Percentiles rank a stretch among this genome's conserved stretches.
Conservation (phyloP, 92 coral and sea anemone species). For the Paragorgia papillata region DNA sequence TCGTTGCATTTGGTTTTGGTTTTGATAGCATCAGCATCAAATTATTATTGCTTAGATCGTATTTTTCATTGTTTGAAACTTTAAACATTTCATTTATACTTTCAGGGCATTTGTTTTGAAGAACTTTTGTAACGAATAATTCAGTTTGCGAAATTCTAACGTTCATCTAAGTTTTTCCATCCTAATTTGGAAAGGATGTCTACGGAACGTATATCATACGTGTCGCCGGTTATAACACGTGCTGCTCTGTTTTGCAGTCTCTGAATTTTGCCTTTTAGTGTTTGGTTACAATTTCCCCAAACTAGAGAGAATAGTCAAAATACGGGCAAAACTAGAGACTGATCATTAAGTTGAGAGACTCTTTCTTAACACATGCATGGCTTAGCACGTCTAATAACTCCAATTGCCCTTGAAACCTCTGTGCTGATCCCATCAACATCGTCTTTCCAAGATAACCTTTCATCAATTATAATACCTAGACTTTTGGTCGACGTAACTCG, state of each 20-base stretch:
- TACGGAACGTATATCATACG: conserved; percentile 2
- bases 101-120: conserved; percentile 24
- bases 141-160: conserved; percentile 3
- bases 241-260: neutral
- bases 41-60: neutral
- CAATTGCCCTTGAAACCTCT: neutral
- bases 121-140: neutral
- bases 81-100: conserved; percentile 26
- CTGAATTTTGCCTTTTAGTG: neutral
- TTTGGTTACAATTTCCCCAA: conserved; percentile 1
- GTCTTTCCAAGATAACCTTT: neutral
- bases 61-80: neutral
- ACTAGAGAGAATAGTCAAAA: conserved; percentile 4
- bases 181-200: conserved; percentile 6
- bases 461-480: neutral
- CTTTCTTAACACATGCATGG: neutral
- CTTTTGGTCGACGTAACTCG: neutral
- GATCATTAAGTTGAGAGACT: neutral
- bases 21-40: conserved; percentile 11
- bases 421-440: neutral
- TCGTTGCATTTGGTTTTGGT: conserved; percentile 24
- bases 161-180: conserved; percentile 12
- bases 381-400: conserved; percentile 4
- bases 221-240: neutral
- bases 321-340: conserved; percentile 1